Evolutionary conservation across 2,888 invertebrate species (phyloP), one percentile per base, ranked within the genome.

Genomic region (Helicoverpa assulta): DNA sequence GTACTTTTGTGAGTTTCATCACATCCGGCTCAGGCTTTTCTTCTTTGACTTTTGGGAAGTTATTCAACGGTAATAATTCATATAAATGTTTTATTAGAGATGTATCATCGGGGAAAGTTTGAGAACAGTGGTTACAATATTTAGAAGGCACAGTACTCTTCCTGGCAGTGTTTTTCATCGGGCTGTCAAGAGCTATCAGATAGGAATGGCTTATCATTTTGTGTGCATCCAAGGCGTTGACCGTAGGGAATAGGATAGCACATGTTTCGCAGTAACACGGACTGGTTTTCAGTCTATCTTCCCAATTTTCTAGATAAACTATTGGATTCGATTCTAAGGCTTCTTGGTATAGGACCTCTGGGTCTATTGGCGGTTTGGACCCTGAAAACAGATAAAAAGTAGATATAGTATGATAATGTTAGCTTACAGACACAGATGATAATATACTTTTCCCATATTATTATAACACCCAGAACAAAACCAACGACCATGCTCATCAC

Each of bases 141-240:
- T 76, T 78, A 0, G 83, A 82, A 0, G 70, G 37, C 0, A 58
- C 70, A 0, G 83, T 83, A 0, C 84, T 83, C 4, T 83, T 83
- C 7, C 83, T 57, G 0, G 84, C 83, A 0, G 84, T 83, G 0
- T 83, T 83, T 0, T 50, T 68, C 0, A 55, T 73, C 0, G 78
- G 43, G 0, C 8, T 56, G 0, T 80, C 81, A 8, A 83, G 14
- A 0, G 90, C 89, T 0, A 92, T 80, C 10, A 92, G 33, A 16
- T 88, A 89, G 0, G 92, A 92, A 64, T 92, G 92, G 0, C 80
- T 84, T 0, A 70, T 50, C 89, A 89, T 92, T 7, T 90, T 91
- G 40, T 92, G 92, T 0, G 88, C 86, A 53, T 90, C 89, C 5
- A 91, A 73, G 0, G 87, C 87, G 18, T 91, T 92, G 0, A 83